Evolutionary conservation across 2,113 vertebrate genomes (phyloP).

Genomic region (Sclerurus mexicanus): DNA sequence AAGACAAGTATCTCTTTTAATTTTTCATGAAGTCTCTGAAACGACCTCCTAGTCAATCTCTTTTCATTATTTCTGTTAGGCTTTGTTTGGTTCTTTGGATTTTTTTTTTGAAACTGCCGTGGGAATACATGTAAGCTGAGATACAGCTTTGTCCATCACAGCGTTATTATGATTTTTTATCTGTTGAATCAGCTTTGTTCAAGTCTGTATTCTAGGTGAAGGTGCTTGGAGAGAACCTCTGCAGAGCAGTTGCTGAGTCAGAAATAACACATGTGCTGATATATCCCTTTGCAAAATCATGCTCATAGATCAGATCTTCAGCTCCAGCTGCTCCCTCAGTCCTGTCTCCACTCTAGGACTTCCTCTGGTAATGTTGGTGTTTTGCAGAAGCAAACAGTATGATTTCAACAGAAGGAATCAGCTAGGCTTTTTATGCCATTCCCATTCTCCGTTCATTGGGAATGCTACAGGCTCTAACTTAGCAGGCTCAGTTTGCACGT

Average conservation of each 20-base stretch:
- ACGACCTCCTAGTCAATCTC: not conserved
- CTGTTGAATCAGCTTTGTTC: not conserved
- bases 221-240: not conserved
- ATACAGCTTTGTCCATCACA: not conserved
- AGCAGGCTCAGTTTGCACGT: not conserved
- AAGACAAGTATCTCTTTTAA: not conserved
- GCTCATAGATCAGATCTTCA: not conserved
- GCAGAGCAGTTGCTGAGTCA: not conserved
- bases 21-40: slow-evolving; percentile 5
- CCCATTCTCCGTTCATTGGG: not conserved
- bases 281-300: not conserved
- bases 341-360: rapidly evolving
- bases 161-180: not conserved
- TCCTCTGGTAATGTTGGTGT: not conserved
- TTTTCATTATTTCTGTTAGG: not conserved
- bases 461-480: not conserved
- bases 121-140: not conserved
- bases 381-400: not conserved
- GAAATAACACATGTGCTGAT: not conserved
- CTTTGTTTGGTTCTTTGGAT: not conserved
- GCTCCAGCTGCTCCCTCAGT: not conserved
- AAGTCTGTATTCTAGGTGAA: not conserved
- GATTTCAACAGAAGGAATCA: not conserved
- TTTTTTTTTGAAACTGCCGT: not conserved
- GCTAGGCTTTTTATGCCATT: not conserved